Percentiles rank a stretch among this genome's conserved stretches.
phyloP scores from a whole-genome alignment of 2,888 invertebrate species.

The Danaus chrysippus region DNA sequence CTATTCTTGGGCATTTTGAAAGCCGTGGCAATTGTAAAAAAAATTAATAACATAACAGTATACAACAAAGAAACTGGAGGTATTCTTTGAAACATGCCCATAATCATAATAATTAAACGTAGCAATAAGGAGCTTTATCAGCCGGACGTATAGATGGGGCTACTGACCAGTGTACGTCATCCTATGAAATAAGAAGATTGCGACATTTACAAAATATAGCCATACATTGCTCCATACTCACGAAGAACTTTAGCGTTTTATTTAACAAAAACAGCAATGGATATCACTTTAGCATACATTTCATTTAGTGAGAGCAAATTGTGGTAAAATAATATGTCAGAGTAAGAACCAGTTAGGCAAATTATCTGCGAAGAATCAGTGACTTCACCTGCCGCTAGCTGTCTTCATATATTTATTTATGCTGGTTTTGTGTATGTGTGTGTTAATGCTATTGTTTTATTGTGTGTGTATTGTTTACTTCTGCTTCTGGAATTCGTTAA shows the following conservation, averaged over 20 bases:
- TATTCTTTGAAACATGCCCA: constrained; percentile 59
- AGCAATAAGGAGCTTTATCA: constrained; percentile 60
- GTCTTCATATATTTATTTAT: constrained; percentile 51
- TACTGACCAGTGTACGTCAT: constrained; percentile 50
- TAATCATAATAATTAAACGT: constrained; percentile 72
- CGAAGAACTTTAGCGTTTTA: background rate
- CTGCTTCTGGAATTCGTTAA: constrained; percentile 18
- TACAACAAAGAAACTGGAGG: constrained; percentile 28
- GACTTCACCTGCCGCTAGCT: constrained; percentile 64
- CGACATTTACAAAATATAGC: constrained; percentile 4
- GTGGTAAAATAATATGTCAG: constrained; percentile 53
- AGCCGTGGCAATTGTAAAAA: constrained; percentile 6
- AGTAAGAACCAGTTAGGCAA: constrained; percentile 70
- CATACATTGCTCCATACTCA: constrained; percentile 25
- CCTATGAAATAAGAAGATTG: constrained; percentile 31
- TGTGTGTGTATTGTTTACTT: constrained; percentile 25
- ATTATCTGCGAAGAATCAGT: constrained; percentile 71
- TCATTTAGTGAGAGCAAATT: constrained; percentile 24
- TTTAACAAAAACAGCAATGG: constrained; percentile 33
- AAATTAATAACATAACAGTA: constrained; percentile 15
- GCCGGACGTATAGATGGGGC: constrained; percentile 49
- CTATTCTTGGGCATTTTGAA: constrained; percentile 4
- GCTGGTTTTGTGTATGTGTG: constrained; percentile 35
- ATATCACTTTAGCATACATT: constrained; percentile 17
- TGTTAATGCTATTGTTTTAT: constrained; percentile 43